Percentiles rank a stretch among this genome's conserved stretches.
phyloP scores from a whole-genome alignment of 2,888 invertebrate genomes.

The Parthenolecanium corni region DNA sequence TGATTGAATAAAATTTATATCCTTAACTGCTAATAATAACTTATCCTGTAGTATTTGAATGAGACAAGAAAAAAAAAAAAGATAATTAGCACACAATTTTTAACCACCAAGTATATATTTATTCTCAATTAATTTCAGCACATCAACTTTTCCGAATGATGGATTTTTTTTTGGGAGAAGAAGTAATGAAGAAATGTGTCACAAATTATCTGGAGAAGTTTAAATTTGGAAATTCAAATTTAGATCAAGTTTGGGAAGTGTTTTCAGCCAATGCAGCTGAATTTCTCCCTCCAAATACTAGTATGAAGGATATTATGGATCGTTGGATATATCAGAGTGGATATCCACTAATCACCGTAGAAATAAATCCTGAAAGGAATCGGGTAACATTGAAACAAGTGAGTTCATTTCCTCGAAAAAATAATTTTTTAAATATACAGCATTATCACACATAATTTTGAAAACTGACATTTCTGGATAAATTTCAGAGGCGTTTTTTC shows the following conservation, averaged over 20 bases:
- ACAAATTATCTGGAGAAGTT: conserved; percentile 51
- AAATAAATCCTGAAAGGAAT: conserved; percentile 43
- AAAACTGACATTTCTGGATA: too few relatives aligned
- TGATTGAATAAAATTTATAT: too few relatives aligned
- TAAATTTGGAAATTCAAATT: conserved; percentile 47
- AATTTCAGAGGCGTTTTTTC: conserved; percentile 32
- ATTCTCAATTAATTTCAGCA: too few relatives aligned
- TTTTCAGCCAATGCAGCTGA: conserved; percentile 56
- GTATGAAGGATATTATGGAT: conserved; percentile 68
- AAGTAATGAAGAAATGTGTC: conserved; percentile 54
- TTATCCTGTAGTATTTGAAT: too few relatives aligned
- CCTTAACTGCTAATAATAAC: too few relatives aligned
- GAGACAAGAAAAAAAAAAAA: too few relatives aligned
- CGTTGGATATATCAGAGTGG: conserved; percentile 82
- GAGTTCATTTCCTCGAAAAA: too few relatives aligned
- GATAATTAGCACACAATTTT: too few relatives aligned
- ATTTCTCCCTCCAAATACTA: conserved; percentile 43
- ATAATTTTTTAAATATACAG: too few relatives aligned
- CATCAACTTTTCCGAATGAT: conserved; percentile 64
- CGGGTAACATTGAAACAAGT: neutral
- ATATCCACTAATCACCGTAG: conserved; percentile 62
- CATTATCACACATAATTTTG: too few relatives aligned
- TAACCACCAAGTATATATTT: too few relatives aligned
- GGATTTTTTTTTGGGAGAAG: conserved; percentile 68
- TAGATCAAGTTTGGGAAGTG: conserved; percentile 70